Evolutionary conservation across 2,888 invertebrate species (phyloP).

Genomic region (Caenorhabditis angaria): DNA sequence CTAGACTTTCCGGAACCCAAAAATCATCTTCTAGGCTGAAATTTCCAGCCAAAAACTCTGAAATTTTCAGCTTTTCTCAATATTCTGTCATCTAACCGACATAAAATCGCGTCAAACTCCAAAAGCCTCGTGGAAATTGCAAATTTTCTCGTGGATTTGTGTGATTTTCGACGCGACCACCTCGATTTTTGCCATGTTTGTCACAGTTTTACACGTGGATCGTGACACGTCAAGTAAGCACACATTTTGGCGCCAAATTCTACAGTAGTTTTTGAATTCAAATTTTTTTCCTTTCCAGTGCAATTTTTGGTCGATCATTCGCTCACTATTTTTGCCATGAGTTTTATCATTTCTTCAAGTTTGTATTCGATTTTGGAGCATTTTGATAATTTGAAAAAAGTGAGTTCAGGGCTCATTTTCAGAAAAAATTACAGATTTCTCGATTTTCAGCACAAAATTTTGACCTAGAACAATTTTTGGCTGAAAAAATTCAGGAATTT

Average conservation of each 20-base stretch:
- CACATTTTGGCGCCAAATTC: neutral
- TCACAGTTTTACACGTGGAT: slow-evolving; percentile 21
- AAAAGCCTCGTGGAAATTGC: slow-evolving; percentile 1
- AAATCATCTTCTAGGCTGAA: neutral
- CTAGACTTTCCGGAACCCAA: too few species aligned
- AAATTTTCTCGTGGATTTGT: neutral
- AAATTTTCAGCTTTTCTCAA: slow-evolving; percentile 4
- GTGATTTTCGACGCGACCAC: neutral
- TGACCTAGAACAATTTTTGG: too few species aligned
- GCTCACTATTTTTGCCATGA: slow-evolving; percentile 22
- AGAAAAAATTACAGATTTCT: neutral
- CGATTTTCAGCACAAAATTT: too few species aligned
- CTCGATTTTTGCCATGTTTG: slow-evolving; percentile 18
- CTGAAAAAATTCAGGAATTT: too few species aligned
- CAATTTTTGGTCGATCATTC: slow-evolving; percentile 30
- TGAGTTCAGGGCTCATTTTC: neutral
- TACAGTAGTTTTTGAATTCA: too few species aligned
- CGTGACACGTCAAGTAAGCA: slow-evolving; percentile 24
- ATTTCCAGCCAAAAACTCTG: too few species aligned
- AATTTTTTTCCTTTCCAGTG: slow-evolving; percentile 28
- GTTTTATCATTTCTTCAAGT: slow-evolving; percentile 15
- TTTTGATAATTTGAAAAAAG: slow-evolving; percentile 24
- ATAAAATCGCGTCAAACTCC: neutral
- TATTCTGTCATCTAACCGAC: neutral
- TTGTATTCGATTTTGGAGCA: slow-evolving; percentile 23